phyloP scores from a whole-genome alignment of 2,797 vertebrate genomes.

The Molossus molossus region DNA sequence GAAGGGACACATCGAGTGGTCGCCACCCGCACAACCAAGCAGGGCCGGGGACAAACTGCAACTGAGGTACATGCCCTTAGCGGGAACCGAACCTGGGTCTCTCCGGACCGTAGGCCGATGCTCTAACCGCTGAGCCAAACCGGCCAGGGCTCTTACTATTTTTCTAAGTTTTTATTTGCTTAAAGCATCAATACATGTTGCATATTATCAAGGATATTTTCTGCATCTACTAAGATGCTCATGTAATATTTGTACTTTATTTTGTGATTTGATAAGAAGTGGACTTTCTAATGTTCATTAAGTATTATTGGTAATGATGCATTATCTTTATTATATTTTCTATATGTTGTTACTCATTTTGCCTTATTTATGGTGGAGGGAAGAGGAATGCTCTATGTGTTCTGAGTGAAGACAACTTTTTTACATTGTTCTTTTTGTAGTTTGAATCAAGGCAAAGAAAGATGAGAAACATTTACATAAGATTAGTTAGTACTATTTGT shows the following conservation, averaged over 20 bases:
- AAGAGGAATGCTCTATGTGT: background rate
- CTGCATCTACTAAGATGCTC: background rate
- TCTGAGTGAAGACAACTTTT: background rate
- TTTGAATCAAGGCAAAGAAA: slow-evolving; percentile 4
- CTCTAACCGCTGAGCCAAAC: no score
- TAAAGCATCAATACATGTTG: background rate
- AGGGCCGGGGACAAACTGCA: no score
- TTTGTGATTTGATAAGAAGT: background rate
- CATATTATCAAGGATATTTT: background rate
- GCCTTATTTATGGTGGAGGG: background rate
- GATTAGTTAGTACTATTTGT: background rate
- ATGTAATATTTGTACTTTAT: slow-evolving; percentile 10
- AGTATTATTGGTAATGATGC: background rate
- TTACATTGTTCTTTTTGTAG: background rate
- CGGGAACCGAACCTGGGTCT: no score
- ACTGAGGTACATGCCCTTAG: no score
- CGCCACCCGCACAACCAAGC: no score
- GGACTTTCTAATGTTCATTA: background rate
- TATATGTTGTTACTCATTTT: background rate
- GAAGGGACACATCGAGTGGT: no score
- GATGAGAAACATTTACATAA: background rate
- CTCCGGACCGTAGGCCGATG: no score
- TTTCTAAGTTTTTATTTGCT: slow-evolving; percentile 2
- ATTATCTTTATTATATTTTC: background rate
- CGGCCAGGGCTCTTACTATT: slow-evolving; percentile 16